Conservation (phyloP, 2,113 vertebrate species). For the Dipodomys spectabilis region DNA sequence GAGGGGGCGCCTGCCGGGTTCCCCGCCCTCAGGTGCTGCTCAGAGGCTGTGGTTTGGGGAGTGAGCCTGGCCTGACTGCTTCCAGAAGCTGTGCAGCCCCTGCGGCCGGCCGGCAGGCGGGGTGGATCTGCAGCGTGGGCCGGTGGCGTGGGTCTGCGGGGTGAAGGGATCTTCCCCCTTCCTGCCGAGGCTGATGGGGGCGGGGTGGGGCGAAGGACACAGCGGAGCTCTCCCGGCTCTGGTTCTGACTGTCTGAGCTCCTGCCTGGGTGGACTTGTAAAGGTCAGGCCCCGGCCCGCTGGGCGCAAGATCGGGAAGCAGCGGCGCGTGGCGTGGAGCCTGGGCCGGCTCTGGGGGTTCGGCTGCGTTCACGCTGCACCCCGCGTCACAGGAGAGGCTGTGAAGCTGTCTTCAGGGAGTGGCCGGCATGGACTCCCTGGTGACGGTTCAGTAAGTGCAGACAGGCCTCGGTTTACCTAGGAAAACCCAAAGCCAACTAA, state of each 20-base stretch:
- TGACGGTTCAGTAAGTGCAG: no score
- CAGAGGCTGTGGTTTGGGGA: neutral
- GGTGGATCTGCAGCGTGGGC: neutral
- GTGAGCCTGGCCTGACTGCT: neutral
- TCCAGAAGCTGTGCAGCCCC: neutral
- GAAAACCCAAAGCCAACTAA: neutral
- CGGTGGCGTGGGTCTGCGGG: rapidly evolving
- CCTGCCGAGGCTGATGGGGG: neutral
- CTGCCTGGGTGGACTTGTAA: slow-evolving; percentile 14
- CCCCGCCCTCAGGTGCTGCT: no score
- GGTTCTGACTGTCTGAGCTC: neutral
- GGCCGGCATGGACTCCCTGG: no score
- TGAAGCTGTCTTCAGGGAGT: no score
- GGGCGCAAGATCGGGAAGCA: neutral
- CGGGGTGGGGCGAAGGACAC: neutral
- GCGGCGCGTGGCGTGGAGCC: neutral
- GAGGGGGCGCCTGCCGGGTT: neutral
- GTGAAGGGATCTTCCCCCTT: neutral
- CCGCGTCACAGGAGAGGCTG: no score
- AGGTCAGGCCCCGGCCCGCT: neutral
- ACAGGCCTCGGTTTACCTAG: neutral
- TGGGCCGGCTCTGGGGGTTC: no score
- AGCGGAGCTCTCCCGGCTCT: no score
- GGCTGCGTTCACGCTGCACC: no score
- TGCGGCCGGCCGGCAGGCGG: neutral